phyloP scores from a whole-genome alignment of 2,797 vertebrate species.

The Trachurus trachurus region DNA sequence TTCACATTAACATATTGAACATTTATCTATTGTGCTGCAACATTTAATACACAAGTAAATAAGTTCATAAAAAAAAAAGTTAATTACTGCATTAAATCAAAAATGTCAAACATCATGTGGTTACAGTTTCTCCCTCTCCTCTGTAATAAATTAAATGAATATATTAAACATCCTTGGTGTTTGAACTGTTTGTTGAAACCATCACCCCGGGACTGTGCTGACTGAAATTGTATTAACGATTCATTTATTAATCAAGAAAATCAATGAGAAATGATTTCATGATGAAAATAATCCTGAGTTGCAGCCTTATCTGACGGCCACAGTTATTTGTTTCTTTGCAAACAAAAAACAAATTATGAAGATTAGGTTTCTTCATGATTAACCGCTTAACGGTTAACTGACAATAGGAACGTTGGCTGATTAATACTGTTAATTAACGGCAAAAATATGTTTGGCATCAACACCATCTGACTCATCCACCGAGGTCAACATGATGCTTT shows the following conservation, averaged over 20 bases:
- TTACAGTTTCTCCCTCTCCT: background rate
- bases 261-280: background rate
- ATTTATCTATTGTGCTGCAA: background rate
- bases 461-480: too few relatives aligned
- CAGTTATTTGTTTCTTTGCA: background rate
- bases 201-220: too few relatives aligned
- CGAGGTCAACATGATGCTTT: too few relatives aligned
- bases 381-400: too few relatives aligned
- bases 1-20: background rate
- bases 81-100: background rate
- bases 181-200: background rate
- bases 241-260: background rate
- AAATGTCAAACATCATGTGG: background rate
- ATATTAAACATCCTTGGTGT: background rate
- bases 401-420: too few relatives aligned
- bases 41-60: background rate
- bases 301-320: background rate
- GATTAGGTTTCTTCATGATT: too few relatives aligned
- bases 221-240: too few relatives aligned
- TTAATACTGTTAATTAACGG: too few relatives aligned
- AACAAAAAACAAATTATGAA: background rate
- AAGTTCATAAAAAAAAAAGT: background rate
- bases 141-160: background rate
- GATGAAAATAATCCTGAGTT: background rate
- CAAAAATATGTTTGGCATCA: too few relatives aligned